Evolutionary conservation across 2,888 invertebrate genomes (phyloP), one percentile per base, ranked within the genome.

Genomic region (Prostheceraeus crozeri): DNA sequence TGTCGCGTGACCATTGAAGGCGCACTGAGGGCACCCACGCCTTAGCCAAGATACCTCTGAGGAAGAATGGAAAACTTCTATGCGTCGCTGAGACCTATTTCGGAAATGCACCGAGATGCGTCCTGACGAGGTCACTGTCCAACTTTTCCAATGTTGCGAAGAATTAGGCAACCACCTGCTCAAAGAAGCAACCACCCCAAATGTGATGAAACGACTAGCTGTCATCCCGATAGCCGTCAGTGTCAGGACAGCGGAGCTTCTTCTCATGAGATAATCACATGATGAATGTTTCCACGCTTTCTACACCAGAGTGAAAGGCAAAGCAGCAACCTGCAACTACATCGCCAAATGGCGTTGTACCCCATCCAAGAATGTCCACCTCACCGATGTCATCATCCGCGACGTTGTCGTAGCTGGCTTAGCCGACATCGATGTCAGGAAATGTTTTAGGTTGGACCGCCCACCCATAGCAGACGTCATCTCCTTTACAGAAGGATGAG

Each of bases 181-280:
- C 27, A 48, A 48, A 25, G 48, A 48, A 48, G 48, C 25, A 25
- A 19, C 48, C 10, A 16, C 48, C 14, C 11, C 21, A 28, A 6
- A 6, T 48, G 48, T 30, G 6, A 48, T 48, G 48, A 48, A 48
- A 48, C 48, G 48, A 16, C 48, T 48, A 28, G 48, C 48, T 11
- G 48, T 48, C 14, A 40, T 48, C 14, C 48, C 48, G 10, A 4
- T 23, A 11, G 48, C 25, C 28, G 28, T 19, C 28, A 23, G 48
- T 19, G 48, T 48, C n/a, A 48, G 48, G 27, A 10, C 27, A 23
- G 48, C 48, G 28, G 23, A 48, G 28, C 4, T 48, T 8, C 48
- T 48, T 4, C 48, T 28, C 10, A 48, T 48, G 48, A 11, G 28
- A 48, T 30, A 6, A 19, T 48, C 48, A n/a, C n/a, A n/a, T n/a